Conservation (phyloP, 2,888 invertebrate species). For the Phyllotreta striolata region DNA sequence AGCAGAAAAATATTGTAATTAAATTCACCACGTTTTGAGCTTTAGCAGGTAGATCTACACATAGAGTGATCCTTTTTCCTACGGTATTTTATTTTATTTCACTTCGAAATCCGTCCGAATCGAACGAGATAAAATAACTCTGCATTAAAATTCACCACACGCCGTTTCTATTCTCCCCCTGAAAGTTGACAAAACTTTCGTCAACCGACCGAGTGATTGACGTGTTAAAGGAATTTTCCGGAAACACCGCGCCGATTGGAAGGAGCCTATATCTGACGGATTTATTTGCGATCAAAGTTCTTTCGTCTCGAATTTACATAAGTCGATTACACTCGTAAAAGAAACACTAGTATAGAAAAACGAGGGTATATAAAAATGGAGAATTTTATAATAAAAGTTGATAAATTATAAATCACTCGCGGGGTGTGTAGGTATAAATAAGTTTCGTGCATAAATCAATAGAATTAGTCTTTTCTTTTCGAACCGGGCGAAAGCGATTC, state of each 20-base stretch:
- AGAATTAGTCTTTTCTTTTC: constrained; percentile 51
- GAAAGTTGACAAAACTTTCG: constrained; percentile 36
- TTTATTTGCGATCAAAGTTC: background rate
- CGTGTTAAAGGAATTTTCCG: constrained; percentile 54
- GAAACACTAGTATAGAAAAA: background rate
- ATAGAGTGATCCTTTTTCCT: background rate
- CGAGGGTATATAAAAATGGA: too few species aligned
- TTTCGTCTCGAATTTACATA: background rate
- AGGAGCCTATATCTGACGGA: constrained; percentile 45
- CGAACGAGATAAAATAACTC: constrained; percentile 10
- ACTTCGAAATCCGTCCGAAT: too few species aligned
- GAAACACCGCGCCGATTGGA: constrained; percentile 51
- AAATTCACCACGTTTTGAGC: background rate
- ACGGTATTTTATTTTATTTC: too few species aligned
- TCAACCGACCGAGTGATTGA: constrained; percentile 55
- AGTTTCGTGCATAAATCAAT: constrained; percentile 52
- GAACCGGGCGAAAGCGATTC: constrained; percentile 48
- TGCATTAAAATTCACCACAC: constrained; percentile 15
- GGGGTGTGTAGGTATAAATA: constrained; percentile 39
- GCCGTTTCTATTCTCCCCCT: constrained; percentile 11
- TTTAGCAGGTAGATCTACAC: background rate
- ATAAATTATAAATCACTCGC: too few species aligned
- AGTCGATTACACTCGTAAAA: background rate
- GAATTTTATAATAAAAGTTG: too few species aligned
- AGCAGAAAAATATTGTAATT: constrained; percentile 18